These are phyloP conservation scores for Mimas tiliae DNA, from an alignment of 2,888 invertebrate species.

Conservation along the genomic window DNA sequence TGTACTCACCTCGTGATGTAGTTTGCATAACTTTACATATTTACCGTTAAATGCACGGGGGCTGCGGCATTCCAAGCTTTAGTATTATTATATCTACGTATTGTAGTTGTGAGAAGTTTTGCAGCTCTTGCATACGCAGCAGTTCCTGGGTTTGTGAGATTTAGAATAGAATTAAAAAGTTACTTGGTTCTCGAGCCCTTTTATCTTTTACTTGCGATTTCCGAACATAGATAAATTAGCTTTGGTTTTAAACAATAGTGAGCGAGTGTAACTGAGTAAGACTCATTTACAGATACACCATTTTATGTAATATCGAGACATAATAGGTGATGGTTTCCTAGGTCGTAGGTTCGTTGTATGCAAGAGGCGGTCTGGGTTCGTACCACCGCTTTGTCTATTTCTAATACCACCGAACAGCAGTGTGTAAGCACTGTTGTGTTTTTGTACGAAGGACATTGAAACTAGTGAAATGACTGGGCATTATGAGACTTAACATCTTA, in stretches of 20 bases:
- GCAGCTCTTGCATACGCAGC: neutral
- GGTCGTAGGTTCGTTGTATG: too few relatives aligned
- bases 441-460: too few relatives aligned
- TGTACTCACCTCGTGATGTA: slow-evolving; percentile 49
- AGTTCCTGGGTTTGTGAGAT: neutral
- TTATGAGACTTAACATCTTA: too few relatives aligned
- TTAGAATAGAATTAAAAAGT: neutral
- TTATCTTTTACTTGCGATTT: neutral
- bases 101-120: slow-evolving; percentile 13
- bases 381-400: too few relatives aligned
- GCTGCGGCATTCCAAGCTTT: slow-evolving; percentile 14
- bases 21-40: slow-evolving; percentile 79
- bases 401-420: too few relatives aligned
- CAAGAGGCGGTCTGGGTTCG: too few relatives aligned
- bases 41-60: slow-evolving; percentile 59
- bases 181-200: neutral
- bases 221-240: neutral
- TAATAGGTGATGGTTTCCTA: too few relatives aligned
- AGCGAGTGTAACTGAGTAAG: neutral
- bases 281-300: too few relatives aligned
- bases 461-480: too few relatives aligned
- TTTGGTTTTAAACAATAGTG: neutral
- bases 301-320: neutral
- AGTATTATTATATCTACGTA: slow-evolving; percentile 17
- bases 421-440: too few relatives aligned